Evolutionary conservation across 2,113 vertebrate species (phyloP), one percentile per base, ranked within the genome.

Genomic region (Callocephalon fimbriatum): DNA sequence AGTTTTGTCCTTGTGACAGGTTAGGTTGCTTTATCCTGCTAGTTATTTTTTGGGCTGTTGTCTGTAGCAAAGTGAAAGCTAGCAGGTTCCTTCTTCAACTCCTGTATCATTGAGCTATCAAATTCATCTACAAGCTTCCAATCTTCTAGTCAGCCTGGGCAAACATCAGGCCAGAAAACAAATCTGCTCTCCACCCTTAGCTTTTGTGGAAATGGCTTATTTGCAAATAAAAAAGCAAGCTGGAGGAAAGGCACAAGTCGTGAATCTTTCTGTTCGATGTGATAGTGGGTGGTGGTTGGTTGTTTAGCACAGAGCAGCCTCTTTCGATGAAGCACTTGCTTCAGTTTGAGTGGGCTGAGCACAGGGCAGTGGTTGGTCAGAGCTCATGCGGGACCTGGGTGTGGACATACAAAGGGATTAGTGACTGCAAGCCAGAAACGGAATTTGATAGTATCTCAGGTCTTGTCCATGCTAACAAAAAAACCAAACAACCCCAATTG

Each of bases 381-480:
- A 58, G 35, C 12, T 88, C 0, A 0, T 47, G 82, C 0, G 1
- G 73, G 59, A 80, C 15, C 68, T 59, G 0, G 1, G 38, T 54
- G 71, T 74, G 61, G 42, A 45, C 45, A 29, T 50, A 75, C 40
- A 80, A 61, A 79, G 20, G 40, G 25, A 67, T 90, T 48, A 66
- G 29, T 35, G 65, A 50, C 42, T 86, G 62, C 44, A 37, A 88
- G 35, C n/a, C 71, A 77, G 59, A 92, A 62, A 50, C 59, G 15
- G 15, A 78, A 53, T 66, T 7, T 5, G 26, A 8, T 62, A 61
- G 37, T 35, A 78, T 59, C 40, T 95, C 4, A 1, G 32, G 47
- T 84, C 75, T 89, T 67, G 32, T 51, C 63, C 19, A 11, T 25
- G 23, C 14, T 68, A 9, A 51, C 83, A 54, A 54, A n/a, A 40